Percentiles rank a stretch among this genome's conserved stretches.
Evolutionary conservation across 2,113 vertebrate species (phyloP).

Genomic region (Lampris incognitus): DNA sequence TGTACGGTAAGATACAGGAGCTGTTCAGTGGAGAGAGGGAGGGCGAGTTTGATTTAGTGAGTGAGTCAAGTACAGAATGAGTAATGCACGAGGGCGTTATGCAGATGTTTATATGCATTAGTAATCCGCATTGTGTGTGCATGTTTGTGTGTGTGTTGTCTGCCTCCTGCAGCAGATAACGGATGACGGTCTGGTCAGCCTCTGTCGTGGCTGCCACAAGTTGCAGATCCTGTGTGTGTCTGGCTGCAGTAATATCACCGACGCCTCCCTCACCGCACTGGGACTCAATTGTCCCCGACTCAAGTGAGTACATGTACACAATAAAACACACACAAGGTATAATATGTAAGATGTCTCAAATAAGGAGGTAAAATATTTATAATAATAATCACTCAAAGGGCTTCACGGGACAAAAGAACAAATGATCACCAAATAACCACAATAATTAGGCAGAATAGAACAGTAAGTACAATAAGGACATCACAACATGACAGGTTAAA

Average conservation of each 20-base stretch:
- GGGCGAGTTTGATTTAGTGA: neutral
- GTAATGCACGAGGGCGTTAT: slow-evolving; percentile 10
- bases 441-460: too few species aligned
- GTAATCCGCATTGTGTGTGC: slow-evolving; percentile 24
- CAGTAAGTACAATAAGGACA: too few species aligned
- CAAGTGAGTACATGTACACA: slow-evolving; percentile 84
- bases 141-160: neutral
- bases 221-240: slow-evolving; percentile 93
- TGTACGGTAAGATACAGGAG: slow-evolving; percentile 85
- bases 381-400: too few species aligned
- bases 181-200: slow-evolving; percentile 90
- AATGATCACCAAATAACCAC: too few species aligned
- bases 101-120: slow-evolving; percentile 8
- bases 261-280: slow-evolving; percentile 91
- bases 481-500: too few species aligned
- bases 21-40: neutral
- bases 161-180: slow-evolving; percentile 84
- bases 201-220: slow-evolving; percentile 90
- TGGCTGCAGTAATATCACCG: slow-evolving; percentile 91
- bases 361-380: too few species aligned
- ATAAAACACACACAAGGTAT: neutral
- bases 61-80: neutral
- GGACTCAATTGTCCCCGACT: slow-evolving; percentile 92
- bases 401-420: too few species aligned
- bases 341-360: too few species aligned